Conservation (phyloP, 2,797 vertebrate genomes). For the Sebastes kiyomatsui region DNA sequence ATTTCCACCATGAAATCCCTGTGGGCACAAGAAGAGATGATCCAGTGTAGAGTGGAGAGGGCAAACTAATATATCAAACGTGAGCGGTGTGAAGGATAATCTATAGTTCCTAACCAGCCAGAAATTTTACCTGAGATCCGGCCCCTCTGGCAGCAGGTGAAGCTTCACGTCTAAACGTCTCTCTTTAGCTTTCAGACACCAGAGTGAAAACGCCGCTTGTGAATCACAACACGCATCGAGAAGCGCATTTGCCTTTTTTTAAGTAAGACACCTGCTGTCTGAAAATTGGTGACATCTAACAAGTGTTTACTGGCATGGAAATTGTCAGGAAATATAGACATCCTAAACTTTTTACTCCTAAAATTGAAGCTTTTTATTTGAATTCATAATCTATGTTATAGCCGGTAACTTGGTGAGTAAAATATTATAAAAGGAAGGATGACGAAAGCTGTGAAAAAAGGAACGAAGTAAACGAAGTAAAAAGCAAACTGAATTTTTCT, state of each 20-base stretch:
- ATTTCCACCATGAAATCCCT: conserved; percentile 12
- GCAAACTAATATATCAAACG: conserved; percentile 29
- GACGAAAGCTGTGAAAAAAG: not conserved
- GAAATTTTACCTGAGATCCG: conserved; percentile 4
- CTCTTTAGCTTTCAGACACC: not conserved
- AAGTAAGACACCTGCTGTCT: not conserved
- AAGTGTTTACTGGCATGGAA: not conserved
- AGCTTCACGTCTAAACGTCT: not conserved
- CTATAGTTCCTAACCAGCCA: conserved; percentile 15
- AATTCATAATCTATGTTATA: not conserved
- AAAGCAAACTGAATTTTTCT: not conserved
- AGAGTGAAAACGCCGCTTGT: not conserved
- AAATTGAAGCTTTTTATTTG: not conserved
- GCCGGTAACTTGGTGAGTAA: not conserved
- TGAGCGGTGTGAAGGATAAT: conserved; percentile 23
- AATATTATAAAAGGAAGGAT: not conserved
- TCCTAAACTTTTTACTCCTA: not conserved
- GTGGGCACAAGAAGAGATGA: not conserved
- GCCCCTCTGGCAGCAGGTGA: not conserved
- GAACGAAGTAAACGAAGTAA: too few relatives aligned
- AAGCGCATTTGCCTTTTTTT: not conserved
- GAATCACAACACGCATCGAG: not conserved
- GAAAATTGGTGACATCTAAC: not conserved
- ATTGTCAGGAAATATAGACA: not conserved
- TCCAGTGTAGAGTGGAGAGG: not conserved